A percentile compares a stretch with the other conserved stretches of the same genome.
Conservation (phyloP, 2,888 invertebrate genomes). For the Synergus itoensis region DNA sequence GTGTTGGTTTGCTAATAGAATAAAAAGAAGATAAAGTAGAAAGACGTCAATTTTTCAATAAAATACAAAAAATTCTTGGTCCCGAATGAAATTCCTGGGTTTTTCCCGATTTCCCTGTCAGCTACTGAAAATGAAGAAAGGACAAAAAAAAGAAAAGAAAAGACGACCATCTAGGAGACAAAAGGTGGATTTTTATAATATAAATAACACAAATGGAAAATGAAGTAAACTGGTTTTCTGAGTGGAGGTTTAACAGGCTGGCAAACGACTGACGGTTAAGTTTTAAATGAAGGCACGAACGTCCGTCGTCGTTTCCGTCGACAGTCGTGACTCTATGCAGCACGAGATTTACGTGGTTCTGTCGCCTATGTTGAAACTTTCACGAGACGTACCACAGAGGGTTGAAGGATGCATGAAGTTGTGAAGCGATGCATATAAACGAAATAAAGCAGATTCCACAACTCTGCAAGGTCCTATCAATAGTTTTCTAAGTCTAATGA, state of each 20-base stretch:
- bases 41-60: no score
- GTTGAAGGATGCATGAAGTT: slow-evolving; percentile 26
- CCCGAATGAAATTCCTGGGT: no score
- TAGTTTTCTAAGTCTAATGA: not conserved
- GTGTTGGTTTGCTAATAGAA: no score
- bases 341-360: slow-evolving; percentile 45
- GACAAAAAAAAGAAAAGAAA: no score
- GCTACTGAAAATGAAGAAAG: no score
- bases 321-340: slow-evolving; percentile 42
- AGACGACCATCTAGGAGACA: no score
- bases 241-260: slow-evolving; percentile 6
- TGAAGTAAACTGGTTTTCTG: slow-evolving; percentile 6
- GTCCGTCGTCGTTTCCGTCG: slow-evolving; percentile 56
- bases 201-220: slow-evolving; percentile 23
- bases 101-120: no score
- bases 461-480: not conserved
- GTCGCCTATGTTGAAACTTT: slow-evolving; percentile 46
- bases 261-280: slow-evolving; percentile 46
- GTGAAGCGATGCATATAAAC: slow-evolving; percentile 23
- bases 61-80: no score
- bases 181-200: not conserved
- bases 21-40: no score
- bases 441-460: slow-evolving; percentile 5
- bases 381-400: slow-evolving; percentile 23
- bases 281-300: slow-evolving; percentile 51